Evolutionary conservation across 2,888 invertebrate genomes (phyloP).

Genomic region (Lycia hirtaria): DNA sequence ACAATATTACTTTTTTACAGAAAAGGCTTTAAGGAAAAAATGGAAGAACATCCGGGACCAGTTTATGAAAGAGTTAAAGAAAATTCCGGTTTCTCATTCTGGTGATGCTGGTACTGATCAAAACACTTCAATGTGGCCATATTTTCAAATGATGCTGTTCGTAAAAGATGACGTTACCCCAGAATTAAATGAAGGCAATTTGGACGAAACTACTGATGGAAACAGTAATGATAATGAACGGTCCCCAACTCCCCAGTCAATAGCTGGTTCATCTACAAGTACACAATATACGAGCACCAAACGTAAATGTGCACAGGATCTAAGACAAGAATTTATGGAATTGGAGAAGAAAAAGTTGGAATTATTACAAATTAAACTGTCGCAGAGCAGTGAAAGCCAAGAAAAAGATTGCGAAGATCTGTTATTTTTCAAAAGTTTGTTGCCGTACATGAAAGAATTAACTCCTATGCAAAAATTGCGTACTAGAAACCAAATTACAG

Average conservation of each 20-base stretch:
- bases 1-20: conserved; percentile 30
- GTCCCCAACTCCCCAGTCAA: conserved; percentile 41
- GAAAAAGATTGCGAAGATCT: conserved; percentile 29
- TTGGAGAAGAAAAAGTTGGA: conserved; percentile 47
- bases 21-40: conserved; percentile 40
- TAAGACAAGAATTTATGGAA: conserved; percentile 47
- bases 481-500: conserved; percentile 45
- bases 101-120: conserved; percentile 39
- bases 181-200: conserved; percentile 17
- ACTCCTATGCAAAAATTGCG: conserved; percentile 47
- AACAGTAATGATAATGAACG: conserved; percentile 40
- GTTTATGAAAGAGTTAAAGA: conserved; percentile 38
- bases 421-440: conserved; percentile 6
- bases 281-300: conserved; percentile 44
- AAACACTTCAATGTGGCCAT: conserved; percentile 9
- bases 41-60: conserved; percentile 43
- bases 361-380: conserved; percentile 46
- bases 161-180: conserved; percentile 20
- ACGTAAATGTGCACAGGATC: conserved; percentile 46
- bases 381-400: conserved; percentile 42
- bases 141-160: conserved; percentile 5
- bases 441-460: conserved; percentile 36
- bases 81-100: conserved; percentile 24
- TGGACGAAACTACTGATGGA: conserved; percentile 39
- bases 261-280: conserved; percentile 43